phyloP scores from a whole-genome alignment of 2,113 vertebrate genomes.

The Nothocercus julius region DNA sequence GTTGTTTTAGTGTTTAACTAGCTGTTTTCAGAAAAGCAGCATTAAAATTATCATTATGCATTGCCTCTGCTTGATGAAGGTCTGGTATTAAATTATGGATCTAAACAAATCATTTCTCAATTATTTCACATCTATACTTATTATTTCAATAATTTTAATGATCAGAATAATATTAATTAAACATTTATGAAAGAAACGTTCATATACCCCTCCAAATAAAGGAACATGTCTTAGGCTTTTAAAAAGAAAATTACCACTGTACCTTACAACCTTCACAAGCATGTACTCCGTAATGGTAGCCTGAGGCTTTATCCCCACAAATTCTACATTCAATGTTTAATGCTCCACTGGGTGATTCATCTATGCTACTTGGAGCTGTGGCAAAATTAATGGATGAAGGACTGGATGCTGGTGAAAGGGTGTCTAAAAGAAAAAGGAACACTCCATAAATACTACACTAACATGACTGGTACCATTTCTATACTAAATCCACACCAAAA shows the following conservation, averaged over 20 bases:
- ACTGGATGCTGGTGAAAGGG: conserved; percentile 91
- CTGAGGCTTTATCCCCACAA: conserved; percentile 94
- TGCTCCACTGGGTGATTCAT: conserved; percentile 74
- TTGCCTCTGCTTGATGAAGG: conserved; percentile 35
- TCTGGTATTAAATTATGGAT: background rate
- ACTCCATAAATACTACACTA: background rate
- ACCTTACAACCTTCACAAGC: conserved; percentile 99
- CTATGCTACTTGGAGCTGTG: conserved; percentile 63
- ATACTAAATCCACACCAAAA: background rate
- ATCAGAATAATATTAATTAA: background rate
- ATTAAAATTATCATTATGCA: background rate
- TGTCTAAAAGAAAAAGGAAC: conserved; percentile 78
- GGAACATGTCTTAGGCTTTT: conserved; percentile 8
- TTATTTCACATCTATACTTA: background rate
- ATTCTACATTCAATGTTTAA: conserved; percentile 92
- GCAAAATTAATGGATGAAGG: conserved; percentile 83
- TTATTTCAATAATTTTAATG: background rate
- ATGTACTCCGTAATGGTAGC: conserved; percentile 98
- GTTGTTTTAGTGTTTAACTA: background rate
- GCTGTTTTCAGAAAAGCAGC: background rate
- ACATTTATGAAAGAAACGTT: background rate
- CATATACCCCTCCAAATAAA: conserved; percentile 34
- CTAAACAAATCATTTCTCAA: background rate
- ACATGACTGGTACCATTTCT: background rate
- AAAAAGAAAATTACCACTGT: conserved; percentile 44